Conservation (phyloP, 2,888 invertebrate genomes). For the Leptinotarsa haldemani region DNA sequence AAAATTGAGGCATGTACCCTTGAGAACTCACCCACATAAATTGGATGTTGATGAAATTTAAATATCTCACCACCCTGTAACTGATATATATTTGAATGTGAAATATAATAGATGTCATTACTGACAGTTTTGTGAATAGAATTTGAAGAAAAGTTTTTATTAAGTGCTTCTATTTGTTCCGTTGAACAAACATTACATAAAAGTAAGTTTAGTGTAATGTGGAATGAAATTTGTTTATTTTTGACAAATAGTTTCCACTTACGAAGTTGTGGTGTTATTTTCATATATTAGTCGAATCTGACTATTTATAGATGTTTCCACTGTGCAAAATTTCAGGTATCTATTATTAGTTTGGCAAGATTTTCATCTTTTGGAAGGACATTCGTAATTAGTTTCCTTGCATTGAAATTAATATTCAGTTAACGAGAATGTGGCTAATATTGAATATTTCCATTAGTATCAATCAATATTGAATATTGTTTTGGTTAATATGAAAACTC, state of each 20-base stretch:
- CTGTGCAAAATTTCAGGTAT: background rate
- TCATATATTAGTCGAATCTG: background rate
- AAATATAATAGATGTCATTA: slow-evolving; percentile 1
- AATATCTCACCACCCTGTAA: too few relatives aligned
- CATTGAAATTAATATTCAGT: background rate
- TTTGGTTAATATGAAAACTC: too few relatives aligned
- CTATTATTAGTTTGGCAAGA: background rate
- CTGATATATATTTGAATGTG: background rate
- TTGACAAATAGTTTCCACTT: background rate
- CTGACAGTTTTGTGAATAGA: slow-evolving; percentile 2
- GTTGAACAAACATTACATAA: background rate
- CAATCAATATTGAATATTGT: background rate
- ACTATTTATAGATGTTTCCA: background rate
- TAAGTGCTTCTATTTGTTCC: background rate
- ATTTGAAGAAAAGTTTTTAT: background rate
- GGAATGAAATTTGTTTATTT: slow-evolving; percentile 9
- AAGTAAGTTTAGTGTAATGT: slow-evolving; percentile 1
- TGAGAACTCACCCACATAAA: too few relatives aligned
- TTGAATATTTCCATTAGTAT: background rate
- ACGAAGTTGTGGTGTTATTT: background rate
- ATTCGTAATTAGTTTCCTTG: background rate
- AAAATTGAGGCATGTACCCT: too few relatives aligned
- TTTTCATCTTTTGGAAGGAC: background rate
- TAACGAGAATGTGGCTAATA: background rate
- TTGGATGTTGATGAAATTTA: too few relatives aligned